Evolutionary conservation across 2,113 vertebrate genomes (phyloP).

Genomic region (Lepus americanus): DNA sequence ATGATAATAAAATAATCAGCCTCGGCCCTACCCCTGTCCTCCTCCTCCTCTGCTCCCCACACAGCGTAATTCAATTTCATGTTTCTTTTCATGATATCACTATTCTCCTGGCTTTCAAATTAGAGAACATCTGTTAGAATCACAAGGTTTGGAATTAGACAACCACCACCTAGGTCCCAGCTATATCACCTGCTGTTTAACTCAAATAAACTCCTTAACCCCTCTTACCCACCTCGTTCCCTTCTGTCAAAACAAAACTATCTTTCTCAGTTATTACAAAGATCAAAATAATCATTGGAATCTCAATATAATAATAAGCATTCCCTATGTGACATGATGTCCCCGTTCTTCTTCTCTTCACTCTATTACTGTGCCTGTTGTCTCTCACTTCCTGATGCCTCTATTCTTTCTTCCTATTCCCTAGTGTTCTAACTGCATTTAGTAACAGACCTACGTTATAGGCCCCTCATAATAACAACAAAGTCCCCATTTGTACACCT

Average conservation of each 20-base stretch:
- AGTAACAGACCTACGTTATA: neutral
- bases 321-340: neutral
- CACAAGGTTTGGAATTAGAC: neutral
- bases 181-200: neutral
- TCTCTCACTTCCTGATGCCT: neutral
- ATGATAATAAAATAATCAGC: neutral
- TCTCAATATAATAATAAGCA: neutral
- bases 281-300: neutral
- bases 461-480: neutral
- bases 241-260: neutral
- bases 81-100: neutral
- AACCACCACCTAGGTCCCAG: neutral
- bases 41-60: too few species aligned
- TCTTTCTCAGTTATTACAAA: neutral
- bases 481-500: neutral
- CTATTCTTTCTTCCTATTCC: neutral
- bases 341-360: neutral
- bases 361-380: neutral
- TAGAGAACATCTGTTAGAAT: neutral
- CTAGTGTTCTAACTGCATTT: neutral
- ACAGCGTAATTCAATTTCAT: neutral
- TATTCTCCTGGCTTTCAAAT: neutral
- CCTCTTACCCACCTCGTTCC: neutral
- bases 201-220: neutral
- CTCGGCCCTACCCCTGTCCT: neutral